Conservation (phyloP, 2,113 vertebrate genomes). For the Gorsachius goisagi region DNA sequence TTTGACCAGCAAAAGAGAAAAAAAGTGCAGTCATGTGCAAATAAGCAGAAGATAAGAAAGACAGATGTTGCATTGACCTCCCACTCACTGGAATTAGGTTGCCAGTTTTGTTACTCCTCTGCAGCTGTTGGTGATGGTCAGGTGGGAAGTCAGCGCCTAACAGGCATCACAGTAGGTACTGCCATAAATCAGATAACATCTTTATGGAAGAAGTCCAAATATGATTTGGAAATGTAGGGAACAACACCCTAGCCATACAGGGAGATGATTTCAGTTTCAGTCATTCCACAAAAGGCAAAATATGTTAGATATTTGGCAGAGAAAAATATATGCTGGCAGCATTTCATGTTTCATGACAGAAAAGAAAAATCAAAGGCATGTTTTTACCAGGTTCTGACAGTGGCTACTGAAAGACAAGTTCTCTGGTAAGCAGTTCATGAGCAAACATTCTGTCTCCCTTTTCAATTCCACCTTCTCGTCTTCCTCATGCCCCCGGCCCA, state of each 20-base stretch:
- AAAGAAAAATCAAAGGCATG: slow-evolving; percentile 9
- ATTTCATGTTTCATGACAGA: background rate
- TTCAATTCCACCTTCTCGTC: background rate
- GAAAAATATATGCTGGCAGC: background rate
- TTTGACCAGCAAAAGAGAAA: slow-evolving; percentile 28
- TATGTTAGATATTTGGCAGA: slow-evolving; percentile 8
- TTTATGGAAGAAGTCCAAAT: slow-evolving; percentile 41
- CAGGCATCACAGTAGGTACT: slow-evolving; percentile 13
- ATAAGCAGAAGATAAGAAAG: slow-evolving; percentile 50
- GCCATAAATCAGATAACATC: slow-evolving; percentile 49
- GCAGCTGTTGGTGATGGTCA: slow-evolving; percentile 37
- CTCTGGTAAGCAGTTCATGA: background rate
- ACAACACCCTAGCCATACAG: background rate
- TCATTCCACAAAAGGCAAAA: background rate
- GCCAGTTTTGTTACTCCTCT: background rate
- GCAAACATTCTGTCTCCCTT: background rate
- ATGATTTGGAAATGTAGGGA: background rate
- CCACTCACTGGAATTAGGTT: background rate
- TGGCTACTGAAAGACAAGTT: background rate
- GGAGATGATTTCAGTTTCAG: slow-evolving; percentile 31
- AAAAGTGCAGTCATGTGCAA: background rate
- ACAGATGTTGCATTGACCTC: slow-evolving; percentile 22
- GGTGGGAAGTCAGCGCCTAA: background rate
- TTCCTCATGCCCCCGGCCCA: fast-evolving
- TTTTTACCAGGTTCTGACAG: background rate